A percentile compares a stretch with the other conserved stretches of the same genome.
These are phyloP conservation scores for Whitmania pigra DNA, from an alignment of 1,140 invertebrate genomes.

Conservation along the genomic window DNA sequence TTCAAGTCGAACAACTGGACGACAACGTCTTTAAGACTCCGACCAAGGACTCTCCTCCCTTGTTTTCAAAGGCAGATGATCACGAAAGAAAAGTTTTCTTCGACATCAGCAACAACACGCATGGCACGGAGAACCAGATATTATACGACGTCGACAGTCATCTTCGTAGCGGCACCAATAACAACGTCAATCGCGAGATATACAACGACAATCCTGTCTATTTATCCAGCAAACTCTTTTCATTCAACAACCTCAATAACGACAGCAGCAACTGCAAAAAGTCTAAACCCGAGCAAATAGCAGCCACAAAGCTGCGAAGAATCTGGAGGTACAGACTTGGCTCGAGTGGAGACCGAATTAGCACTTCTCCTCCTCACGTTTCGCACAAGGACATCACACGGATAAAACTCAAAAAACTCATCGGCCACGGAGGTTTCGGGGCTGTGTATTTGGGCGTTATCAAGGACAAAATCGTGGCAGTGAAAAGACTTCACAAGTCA, in stretches of 20 bases:
- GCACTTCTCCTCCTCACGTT: constrained; percentile 7
- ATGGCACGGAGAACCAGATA: neutral
- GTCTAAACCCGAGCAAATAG: neutral
- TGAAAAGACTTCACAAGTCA: constrained; percentile 21
- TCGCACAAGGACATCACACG: constrained; percentile 1
- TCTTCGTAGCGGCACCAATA: neutral
- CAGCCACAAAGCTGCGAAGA: neutral
- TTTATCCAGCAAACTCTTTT: neutral
- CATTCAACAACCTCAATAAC: neutral
- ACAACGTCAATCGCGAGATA: neutral
- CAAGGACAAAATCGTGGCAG: constrained; percentile 18
- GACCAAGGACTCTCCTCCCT: neutral
- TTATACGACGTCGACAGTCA: no score
- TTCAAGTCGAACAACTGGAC: neutral
- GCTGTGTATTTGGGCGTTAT: constrained; percentile 19
- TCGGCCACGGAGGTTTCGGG: constrained; percentile 23
- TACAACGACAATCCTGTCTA: neutral
- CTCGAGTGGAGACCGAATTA: constrained; percentile 1
- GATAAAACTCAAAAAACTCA: constrained; percentile 12
- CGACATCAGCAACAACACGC: neutral
- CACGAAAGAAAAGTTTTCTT: neutral
- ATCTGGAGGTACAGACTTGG: constrained; percentile 16
- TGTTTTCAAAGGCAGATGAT: neutral
- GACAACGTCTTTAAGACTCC: constrained; percentile 7
- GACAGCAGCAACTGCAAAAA: constrained; percentile 14